phyloP scores from a whole-genome alignment of 2,113 vertebrate genomes.

The Bufo bufo region DNA sequence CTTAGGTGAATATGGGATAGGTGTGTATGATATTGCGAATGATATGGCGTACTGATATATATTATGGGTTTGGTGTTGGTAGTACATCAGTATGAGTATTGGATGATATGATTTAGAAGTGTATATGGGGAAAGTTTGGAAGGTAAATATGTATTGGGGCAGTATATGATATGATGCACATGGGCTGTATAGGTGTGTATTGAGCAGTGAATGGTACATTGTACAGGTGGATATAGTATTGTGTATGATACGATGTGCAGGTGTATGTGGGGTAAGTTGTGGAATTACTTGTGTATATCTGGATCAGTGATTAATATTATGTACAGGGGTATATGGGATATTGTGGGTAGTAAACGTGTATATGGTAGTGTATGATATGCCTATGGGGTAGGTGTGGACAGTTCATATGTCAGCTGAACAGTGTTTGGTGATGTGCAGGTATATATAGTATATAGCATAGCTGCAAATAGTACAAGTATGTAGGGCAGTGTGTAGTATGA shows the following conservation, averaged over 20 bases:
- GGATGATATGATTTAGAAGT: too few relatives aligned
- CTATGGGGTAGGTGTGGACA: neutral
- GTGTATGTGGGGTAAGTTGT: neutral
- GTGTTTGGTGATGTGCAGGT: neutral
- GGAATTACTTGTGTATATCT: too few relatives aligned
- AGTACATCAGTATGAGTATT: too few relatives aligned
- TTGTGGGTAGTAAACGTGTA: too few relatives aligned
- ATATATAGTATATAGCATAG: too few relatives aligned
- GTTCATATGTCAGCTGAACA: neutral
- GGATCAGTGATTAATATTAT: too few relatives aligned
- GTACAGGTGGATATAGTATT: neutral
- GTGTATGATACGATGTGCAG: neutral
- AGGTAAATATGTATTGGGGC: neutral
- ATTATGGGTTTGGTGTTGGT: neutral
- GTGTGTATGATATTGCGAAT: neutral
- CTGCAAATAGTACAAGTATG: too few relatives aligned
- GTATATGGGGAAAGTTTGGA: neutral
- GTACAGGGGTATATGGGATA: too few relatives aligned
- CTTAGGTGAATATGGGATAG: too few relatives aligned
- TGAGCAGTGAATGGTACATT: neutral
- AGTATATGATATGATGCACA: too few relatives aligned
- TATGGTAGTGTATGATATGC: too few relatives aligned
- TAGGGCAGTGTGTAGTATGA: too few relatives aligned
- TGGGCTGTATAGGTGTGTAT: neutral
- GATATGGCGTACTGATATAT: neutral